Conservation (phyloP, 2,888 invertebrate genomes). For the Eilema sororculum region DNA sequence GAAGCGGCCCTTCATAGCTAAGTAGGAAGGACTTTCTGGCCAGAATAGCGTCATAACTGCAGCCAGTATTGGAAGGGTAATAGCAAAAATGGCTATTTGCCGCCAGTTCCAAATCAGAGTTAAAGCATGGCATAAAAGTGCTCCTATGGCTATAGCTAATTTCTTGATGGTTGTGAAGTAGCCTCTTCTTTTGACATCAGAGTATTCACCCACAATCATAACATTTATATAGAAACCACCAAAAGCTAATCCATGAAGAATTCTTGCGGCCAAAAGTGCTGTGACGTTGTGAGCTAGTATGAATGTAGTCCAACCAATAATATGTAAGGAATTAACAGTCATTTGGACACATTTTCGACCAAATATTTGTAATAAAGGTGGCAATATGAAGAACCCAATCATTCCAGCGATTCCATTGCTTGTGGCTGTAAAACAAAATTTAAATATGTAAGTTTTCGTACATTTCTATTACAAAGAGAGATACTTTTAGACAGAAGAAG, state of each 20-base stretch:
- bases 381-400: neutral
- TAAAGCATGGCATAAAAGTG: conserved; percentile 27
- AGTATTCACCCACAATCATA: conserved; percentile 9
- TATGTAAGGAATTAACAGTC: conserved; percentile 12
- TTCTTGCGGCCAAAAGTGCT: conserved; percentile 47
- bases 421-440: neutral
- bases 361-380: neutral
- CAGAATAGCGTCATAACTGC: neutral
- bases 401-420: conserved; percentile 39
- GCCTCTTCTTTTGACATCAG: conserved; percentile 9
- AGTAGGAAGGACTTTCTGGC: conserved; percentile 5
- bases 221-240: conserved; percentile 2
- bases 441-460: neutral
- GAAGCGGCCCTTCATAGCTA: neutral
- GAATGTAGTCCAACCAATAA: conserved; percentile 56
- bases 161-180: conserved; percentile 2
- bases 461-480: too few relatives aligned
- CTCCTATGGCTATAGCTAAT: neutral
- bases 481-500: too few relatives aligned
- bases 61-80: neutral
- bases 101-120: neutral
- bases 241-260: neutral
- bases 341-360: neutral
- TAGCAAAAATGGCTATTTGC: neutral
- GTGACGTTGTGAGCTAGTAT: conserved; percentile 49